phyloP scores from a whole-genome alignment of 2,797 vertebrate genomes.

The Danio aesculapii region DNA sequence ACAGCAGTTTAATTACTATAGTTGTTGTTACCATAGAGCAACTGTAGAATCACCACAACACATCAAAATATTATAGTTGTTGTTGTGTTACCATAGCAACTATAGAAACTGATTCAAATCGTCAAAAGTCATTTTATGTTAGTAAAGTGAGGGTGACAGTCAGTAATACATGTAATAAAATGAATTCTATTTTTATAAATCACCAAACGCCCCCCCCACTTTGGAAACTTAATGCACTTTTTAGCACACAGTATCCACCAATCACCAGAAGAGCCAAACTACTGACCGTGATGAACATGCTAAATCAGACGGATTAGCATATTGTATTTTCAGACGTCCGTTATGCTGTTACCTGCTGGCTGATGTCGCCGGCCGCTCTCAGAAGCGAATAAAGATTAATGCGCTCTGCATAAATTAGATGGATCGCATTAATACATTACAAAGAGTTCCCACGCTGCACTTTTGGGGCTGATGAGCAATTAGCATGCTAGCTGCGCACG shows the following conservation, averaged over 20 bases:
- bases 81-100: too few species aligned
- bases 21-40: too few species aligned
- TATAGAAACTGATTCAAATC: too few species aligned
- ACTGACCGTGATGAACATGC: not conserved
- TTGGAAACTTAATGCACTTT: too few species aligned
- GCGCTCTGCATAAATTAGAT: conserved; percentile 75
- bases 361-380: conserved; percentile 60
- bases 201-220: too few species aligned
- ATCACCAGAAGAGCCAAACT: not conserved
- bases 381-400: conserved; percentile 75
- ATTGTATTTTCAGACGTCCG: conserved; percentile 15
- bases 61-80: too few species aligned
- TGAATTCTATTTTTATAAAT: too few species aligned
- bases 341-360: conserved; percentile 28
- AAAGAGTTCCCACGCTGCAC: conserved; percentile 63
- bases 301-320: conserved; percentile 11
- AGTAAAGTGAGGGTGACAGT: too few species aligned
- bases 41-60: too few species aligned
- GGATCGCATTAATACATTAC: conserved; percentile 76
- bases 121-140: too few species aligned
- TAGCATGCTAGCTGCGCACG: conserved; percentile 76
- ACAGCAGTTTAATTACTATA: too few species aligned
- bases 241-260: not conserved
- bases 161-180: too few species aligned
- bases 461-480: conserved; percentile 80